phyloP scores from a whole-genome alignment of 2,888 invertebrate genomes.

The Stenichneumon culpator region DNA sequence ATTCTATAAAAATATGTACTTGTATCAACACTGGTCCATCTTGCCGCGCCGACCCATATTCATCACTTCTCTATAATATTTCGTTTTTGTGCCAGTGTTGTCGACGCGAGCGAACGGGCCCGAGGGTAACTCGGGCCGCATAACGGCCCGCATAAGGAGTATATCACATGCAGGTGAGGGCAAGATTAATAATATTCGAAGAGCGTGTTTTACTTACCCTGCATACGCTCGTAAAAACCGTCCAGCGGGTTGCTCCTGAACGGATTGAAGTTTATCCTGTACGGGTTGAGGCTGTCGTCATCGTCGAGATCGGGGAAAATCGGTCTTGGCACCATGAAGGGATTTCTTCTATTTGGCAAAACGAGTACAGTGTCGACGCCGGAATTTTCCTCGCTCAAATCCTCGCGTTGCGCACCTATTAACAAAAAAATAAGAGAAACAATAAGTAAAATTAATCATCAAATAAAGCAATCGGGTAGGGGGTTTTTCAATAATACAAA shows the following conservation, averaged over 20 bases:
- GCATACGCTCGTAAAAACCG: slow-evolving; percentile 73
- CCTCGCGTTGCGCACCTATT: slow-evolving; percentile 71
- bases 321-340: slow-evolving; percentile 56
- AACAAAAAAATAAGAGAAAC: slow-evolving; percentile 12
- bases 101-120: background rate
- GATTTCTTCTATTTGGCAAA: slow-evolving; percentile 69
- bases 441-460: slow-evolving; percentile 30
- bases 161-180: background rate
- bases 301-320: slow-evolving; percentile 45
- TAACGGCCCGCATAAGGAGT: background rate
- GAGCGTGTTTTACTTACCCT: slow-evolving; percentile 69
- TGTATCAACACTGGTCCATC: too few relatives aligned
- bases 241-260: slow-evolving; percentile 73
- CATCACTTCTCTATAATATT: too few relatives aligned
- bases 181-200: slow-evolving; percentile 26
- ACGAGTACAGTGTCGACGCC: slow-evolving; percentile 74
- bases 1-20: too few relatives aligned
- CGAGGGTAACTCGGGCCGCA: background rate
- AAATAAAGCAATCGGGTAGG: slow-evolving; percentile 18
- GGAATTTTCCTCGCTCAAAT: slow-evolving; percentile 67
- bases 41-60: too few relatives aligned
- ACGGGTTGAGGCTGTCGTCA: slow-evolving; percentile 64
- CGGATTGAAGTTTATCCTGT: slow-evolving; percentile 69
- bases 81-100: background rate
- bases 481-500: slow-evolving; percentile 30